Evolutionary conservation across 2,888 invertebrate species (phyloP).

Genomic region (Boloria selene): DNA sequence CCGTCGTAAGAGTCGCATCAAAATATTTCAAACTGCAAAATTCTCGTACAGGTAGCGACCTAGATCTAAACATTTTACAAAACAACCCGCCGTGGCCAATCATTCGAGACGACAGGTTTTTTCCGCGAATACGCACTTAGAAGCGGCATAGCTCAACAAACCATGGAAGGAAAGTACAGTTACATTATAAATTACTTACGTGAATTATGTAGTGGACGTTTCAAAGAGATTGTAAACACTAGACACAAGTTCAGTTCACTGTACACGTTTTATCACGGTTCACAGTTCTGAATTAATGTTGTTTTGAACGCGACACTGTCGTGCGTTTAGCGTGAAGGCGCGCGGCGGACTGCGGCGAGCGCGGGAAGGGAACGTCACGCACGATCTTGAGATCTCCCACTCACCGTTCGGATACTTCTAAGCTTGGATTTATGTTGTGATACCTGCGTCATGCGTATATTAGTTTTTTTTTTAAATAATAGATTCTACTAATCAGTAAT

Average conservation of each 20-base stretch:
- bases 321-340: conserved; percentile 51
- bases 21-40: conserved; percentile 17
- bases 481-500: background rate
- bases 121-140: conserved; percentile 66
- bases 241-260: conserved; percentile 61
- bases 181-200: conserved; percentile 72
- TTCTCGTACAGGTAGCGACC: conserved; percentile 47
- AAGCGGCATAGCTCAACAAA: conserved; percentile 58
- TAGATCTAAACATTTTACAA: conserved; percentile 51
- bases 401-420: conserved; percentile 47
- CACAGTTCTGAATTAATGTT: conserved; percentile 56
- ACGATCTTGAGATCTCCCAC: conserved; percentile 50
- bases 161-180: conserved; percentile 73
- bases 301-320: conserved; percentile 46
- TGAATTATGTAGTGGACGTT: conserved; percentile 56
- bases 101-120: conserved; percentile 59
- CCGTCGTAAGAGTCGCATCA: background rate
- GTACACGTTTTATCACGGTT: conserved; percentile 58
- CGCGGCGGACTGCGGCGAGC: conserved; percentile 62
- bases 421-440: conserved; percentile 22
- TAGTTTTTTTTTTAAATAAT: background rate
- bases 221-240: conserved; percentile 55
- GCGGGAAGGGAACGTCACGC: conserved; percentile 50
- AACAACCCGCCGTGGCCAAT: conserved; percentile 50
- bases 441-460: conserved; percentile 7